Percentiles rank a stretch among this genome's conserved stretches.
Evolutionary conservation across 2,113 vertebrate species (phyloP).

Genomic region (Chaetorhynchus papuensis): DNA sequence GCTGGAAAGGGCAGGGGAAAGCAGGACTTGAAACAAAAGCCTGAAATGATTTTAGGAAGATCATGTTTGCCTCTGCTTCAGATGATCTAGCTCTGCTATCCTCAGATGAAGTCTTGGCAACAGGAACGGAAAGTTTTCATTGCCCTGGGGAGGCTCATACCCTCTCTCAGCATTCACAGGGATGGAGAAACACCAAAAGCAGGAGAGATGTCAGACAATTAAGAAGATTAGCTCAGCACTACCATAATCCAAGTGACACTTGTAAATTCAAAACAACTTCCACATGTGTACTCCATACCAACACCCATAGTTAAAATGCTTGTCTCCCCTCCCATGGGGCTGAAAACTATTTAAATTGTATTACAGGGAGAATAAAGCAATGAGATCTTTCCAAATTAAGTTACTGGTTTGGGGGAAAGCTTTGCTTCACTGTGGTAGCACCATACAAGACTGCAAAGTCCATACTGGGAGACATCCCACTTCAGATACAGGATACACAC

Average conservation of each 20-base stretch:
- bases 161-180: neutral
- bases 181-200: conserved; percentile 34
- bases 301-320: neutral
- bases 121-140: conserved; percentile 66
- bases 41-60: conserved; percentile 34
- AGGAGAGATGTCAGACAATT: conserved; percentile 17
- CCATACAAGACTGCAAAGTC: neutral
- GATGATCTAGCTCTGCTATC: conserved; percentile 51
- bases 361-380: neutral
- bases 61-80: conserved; percentile 44
- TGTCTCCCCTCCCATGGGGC: neutral
- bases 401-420: neutral
- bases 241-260: conserved; percentile 20
- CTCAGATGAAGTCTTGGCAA: conserved; percentile 61
- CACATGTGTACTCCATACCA: neutral
- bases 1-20: conserved; percentile 16
- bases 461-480: neutral
- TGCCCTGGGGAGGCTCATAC: neutral
- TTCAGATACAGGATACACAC: neutral
- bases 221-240: conserved; percentile 27
- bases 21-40: conserved; percentile 30
- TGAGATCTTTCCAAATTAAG: neutral
- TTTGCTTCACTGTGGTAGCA: neutral
- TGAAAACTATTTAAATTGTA: neutral
- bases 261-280: conserved; percentile 35